Evolutionary conservation across 2,797 vertebrate species (phyloP), one percentile per base, ranked within the genome.

Genomic region (Rachycentron canadum): DNA sequence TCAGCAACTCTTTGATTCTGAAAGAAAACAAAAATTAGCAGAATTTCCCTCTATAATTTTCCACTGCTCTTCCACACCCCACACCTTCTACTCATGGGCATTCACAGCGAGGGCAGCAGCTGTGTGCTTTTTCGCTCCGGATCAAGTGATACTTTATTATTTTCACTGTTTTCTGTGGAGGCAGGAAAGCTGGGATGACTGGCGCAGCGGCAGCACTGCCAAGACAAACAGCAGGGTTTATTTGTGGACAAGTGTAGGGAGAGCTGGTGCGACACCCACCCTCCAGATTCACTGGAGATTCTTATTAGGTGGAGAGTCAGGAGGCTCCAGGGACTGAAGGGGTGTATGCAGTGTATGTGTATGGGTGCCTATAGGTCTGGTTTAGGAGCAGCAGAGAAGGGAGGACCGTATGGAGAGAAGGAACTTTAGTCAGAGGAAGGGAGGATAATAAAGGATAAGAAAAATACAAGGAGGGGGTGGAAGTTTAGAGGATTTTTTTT

Each of bases 141-240:
- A 81, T 92, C 84, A 82, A 88, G 80, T 73, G 68, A 88, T 86
- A 89, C 89, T 91, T 92, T 90, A 88, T 91, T 92, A 88, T 92
- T 86, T 90, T 90, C 79, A 78, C 63, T 82, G 83, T 91, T 83
- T 84, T 91, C 75, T 80, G 49, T 60, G 64, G 74, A 81, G 78
- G 78, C 83, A 87, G 90, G 89, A 91, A 90, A 86, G 91, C 88
- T 82, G 76, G 85, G 88, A 90, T 91, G 90, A 94, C 91, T 88
- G 79, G 78, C 55, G 21, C 69, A 74, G 84, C 74, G 16, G 82
- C 59, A 57, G 73, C 60, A 50, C 81, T 89, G 93, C 93, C 92
- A 94, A 95, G 90, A 90, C 88, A 93, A 94, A 95, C 92, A 94
- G 83, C 58, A 28, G 82, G 90, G 85, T 89, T 93, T 94, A 93